Percentiles rank a stretch among this genome's conserved stretches.
Conservation (phyloP, 1,140 invertebrate genomes). For the Nylanderia fulva region DNA sequence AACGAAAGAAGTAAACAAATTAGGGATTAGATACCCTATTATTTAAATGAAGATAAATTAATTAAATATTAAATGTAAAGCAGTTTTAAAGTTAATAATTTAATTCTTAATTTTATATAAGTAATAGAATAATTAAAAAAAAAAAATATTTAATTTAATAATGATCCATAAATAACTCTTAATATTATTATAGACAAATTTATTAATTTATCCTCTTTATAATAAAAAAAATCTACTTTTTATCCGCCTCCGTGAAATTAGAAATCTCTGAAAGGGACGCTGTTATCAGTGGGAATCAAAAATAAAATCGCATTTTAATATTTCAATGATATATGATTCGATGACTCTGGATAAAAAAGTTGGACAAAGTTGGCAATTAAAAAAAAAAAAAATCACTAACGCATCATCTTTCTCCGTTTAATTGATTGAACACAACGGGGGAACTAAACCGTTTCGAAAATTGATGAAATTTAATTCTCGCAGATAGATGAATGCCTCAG, state of each 20-base stretch:
- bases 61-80: no score
- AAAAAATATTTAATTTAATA: no score
- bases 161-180: no score
- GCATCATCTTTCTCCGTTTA: not conserved
- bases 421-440: not conserved
- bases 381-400: not conserved
- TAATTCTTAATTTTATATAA: no score
- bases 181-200: no score
- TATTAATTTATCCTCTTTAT: no score
- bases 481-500: not conserved
- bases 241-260: conserved; percentile 21
- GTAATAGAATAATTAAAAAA: no score
- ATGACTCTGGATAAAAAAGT: not conserved
- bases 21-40: no score
- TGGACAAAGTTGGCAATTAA: not conserved
- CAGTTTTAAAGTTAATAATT: no score
- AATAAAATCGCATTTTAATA: not conserved
- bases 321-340: not conserved
- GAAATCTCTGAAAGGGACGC: not conserved
- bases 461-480: not conserved
- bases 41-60: no score
- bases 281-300: not conserved
- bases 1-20: conserved; percentile 7
- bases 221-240: no score
- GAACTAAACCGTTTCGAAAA: not conserved